Percentiles rank a stretch among this genome's conserved stretches.
Conservation (phyloP, 2,113 vertebrate genomes). For the Silurus asotus region DNA sequence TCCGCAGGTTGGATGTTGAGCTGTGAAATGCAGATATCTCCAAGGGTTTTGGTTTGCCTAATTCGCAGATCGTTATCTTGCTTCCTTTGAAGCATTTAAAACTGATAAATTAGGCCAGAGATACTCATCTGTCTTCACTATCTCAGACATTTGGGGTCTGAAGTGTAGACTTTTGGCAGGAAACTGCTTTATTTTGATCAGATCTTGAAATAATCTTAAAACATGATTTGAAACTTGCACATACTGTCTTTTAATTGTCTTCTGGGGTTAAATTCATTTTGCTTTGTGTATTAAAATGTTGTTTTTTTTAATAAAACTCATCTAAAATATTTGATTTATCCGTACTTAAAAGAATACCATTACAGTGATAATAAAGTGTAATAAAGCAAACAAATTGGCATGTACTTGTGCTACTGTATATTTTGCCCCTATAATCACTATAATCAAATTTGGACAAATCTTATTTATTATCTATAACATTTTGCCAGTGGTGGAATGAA, state of each 20-base stretch:
- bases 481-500: background rate
- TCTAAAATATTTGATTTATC: background rate
- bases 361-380: background rate
- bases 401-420: background rate
- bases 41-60: background rate
- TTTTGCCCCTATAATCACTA: background rate
- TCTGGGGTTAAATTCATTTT: background rate
- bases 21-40: background rate
- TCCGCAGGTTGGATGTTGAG: background rate
- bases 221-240: constrained; percentile 12
- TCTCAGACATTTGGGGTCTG: background rate
- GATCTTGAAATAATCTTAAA: background rate
- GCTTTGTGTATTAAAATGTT: background rate
- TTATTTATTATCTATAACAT: background rate
- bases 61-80: constrained; percentile 19
- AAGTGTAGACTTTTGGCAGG: background rate
- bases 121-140: constrained; percentile 15
- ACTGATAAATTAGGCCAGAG: constrained; percentile 2
- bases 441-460: background rate
- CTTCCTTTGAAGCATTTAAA: constrained; percentile 25
- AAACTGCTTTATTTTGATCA: constrained; percentile 18
- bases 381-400: background rate
- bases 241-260: constrained; percentile 25
- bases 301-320: background rate
- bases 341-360: background rate